phyloP scores from a whole-genome alignment of 1,140 invertebrate genomes.

The Euura lappo region DNA sequence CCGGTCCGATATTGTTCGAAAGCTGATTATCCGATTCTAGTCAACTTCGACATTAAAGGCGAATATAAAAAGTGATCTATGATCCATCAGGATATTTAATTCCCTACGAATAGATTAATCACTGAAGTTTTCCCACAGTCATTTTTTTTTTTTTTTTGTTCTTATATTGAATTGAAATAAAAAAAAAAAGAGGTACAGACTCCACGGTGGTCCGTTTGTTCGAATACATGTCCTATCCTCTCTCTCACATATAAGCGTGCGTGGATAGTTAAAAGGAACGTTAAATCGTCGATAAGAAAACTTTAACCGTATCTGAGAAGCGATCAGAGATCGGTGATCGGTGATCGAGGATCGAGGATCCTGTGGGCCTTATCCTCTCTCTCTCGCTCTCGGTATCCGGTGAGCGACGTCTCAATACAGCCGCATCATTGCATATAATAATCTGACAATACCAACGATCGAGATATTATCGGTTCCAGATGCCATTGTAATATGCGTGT shows the following conservation, averaged over 20 bases:
- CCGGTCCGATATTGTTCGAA: no score
- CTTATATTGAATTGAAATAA: no score
- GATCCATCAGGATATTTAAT: no score
- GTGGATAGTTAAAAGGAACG: background rate
- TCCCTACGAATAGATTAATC: no score
- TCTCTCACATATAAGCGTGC: background rate
- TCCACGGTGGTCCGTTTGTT: background rate
- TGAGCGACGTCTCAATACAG: slow-evolving; percentile 41
- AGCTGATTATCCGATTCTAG: no score
- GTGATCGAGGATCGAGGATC: background rate
- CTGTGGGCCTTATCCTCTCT: background rate
- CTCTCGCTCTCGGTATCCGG: background rate
- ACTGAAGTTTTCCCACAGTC: no score
- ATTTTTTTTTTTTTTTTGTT: no score
- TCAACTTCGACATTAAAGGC: no score
- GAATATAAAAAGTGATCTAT: no score
- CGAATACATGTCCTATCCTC: background rate
- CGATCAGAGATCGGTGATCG: slow-evolving; percentile 1
- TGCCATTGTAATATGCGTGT: slow-evolving; percentile 27
- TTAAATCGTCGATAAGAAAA: background rate
- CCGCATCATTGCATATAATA: slow-evolving; percentile 52
- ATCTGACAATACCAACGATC: slow-evolving; percentile 39
- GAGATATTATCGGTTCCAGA: slow-evolving; percentile 38
- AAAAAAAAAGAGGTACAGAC: background rate
- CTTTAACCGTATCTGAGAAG: background rate